A percentile compares a stretch with the other conserved stretches of the same genome.
These are phyloP conservation scores for Suillia variegata DNA, from an alignment of 2,888 invertebrate genomes.

Conservation along the genomic window DNA sequence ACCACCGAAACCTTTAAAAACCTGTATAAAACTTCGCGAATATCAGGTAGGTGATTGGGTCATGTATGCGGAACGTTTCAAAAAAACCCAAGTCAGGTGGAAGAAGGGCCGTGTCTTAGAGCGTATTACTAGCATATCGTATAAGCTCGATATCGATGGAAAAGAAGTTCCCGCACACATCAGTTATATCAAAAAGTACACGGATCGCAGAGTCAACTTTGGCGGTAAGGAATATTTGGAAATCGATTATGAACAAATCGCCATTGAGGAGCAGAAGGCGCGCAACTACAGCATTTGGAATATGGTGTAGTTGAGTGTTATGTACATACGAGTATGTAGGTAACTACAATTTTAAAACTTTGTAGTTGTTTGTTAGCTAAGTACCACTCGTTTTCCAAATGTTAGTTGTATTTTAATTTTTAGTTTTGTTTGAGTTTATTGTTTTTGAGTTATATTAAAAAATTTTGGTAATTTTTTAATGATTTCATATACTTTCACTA, in stretches of 20 bases:
- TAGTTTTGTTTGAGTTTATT: constrained; percentile 2
- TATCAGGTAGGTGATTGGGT: constrained; percentile 56
- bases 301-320: constrained; percentile 40
- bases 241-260: constrained; percentile 59
- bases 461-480: constrained; percentile 47
- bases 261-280: constrained; percentile 52
- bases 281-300: constrained; percentile 60
- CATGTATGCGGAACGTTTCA: constrained; percentile 56
- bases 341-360: constrained; percentile 1
- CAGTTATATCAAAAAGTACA: constrained; percentile 58
- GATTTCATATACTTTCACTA: constrained; percentile 53
- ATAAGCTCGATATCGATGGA: constrained; percentile 56
- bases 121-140: constrained; percentile 59
- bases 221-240: constrained; percentile 59
- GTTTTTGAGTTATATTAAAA: constrained; percentile 49
- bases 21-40: constrained; percentile 53
- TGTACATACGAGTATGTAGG: background rate
- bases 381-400: too few species aligned
- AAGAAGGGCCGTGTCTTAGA: constrained; percentile 53
- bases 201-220: constrained; percentile 56
- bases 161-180: constrained; percentile 58
- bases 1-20: constrained; percentile 42
- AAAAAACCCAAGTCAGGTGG: constrained; percentile 57
- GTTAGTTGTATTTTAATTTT: too few species aligned
- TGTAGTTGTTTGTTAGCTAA: background rate